A percentile compares a stretch with the other conserved stretches of the same genome.
Conservation (phyloP, 30 jellyfish, hydroid and myxozoan genomes). For the Cassiopea xamachana region DNA sequence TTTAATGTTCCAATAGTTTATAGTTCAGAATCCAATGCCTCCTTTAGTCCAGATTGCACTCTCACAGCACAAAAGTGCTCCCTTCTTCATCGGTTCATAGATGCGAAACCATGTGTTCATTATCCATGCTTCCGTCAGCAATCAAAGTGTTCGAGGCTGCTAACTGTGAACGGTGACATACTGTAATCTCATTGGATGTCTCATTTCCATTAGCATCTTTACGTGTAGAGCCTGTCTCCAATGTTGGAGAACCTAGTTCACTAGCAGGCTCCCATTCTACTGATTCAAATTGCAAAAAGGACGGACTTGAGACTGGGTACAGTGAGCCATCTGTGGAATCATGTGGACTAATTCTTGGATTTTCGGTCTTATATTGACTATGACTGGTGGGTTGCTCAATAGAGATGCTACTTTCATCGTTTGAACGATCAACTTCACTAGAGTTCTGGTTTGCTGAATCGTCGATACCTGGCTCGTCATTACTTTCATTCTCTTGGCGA, state of each 20-base stretch:
- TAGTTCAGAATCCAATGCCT: too few relatives aligned
- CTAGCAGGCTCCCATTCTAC: not conserved
- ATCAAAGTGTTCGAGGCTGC: not conserved
- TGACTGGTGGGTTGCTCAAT: not conserved
- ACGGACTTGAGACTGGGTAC: not conserved
- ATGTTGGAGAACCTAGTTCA: not conserved
- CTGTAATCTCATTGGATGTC: not conserved
- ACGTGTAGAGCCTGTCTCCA: not conserved
- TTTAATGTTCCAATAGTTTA: too few relatives aligned
- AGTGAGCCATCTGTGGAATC: not conserved
- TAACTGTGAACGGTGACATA: not conserved
- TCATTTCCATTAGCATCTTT: not conserved
- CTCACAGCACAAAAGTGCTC: too few relatives aligned
- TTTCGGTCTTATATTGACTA: not conserved
- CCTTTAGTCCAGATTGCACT: too few relatives aligned
- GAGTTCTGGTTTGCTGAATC: not conserved
- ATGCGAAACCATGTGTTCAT: not conserved
- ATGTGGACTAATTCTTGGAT: too few relatives aligned
- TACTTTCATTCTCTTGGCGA: not conserved
- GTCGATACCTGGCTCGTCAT: not conserved
- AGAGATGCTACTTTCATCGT: not conserved
- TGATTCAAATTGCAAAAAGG: conserved; percentile 9
- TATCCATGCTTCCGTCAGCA: not conserved
- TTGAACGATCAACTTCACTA: not conserved
- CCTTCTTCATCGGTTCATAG: not conserved